These are phyloP conservation scores for Callipepla californica DNA, from an alignment of 2,113 vertebrate species.

Conservation along the genomic window DNA sequence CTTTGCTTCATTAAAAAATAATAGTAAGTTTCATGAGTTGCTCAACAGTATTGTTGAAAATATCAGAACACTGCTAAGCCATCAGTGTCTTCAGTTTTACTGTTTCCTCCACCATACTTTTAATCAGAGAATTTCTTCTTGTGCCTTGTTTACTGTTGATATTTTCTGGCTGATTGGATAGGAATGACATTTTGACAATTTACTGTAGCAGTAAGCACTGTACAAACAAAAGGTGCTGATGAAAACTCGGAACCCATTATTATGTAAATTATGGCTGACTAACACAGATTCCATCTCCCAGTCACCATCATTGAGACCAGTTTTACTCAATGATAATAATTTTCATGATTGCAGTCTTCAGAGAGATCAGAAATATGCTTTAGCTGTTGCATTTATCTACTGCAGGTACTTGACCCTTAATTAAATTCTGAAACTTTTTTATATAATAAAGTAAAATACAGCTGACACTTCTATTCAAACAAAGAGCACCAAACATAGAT, in stretches of 20 bases:
- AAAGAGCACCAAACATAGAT: slow-evolving; percentile 78
- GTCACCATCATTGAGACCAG: slow-evolving; percentile 85
- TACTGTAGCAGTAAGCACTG: slow-evolving; percentile 88
- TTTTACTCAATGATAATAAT: slow-evolving; percentile 91
- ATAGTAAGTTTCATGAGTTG: slow-evolving; percentile 47
- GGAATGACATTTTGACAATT: slow-evolving; percentile 95
- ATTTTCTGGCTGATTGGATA: slow-evolving; percentile 88
- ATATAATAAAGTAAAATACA: slow-evolving; percentile 90
- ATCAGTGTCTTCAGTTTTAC: slow-evolving; percentile 39
- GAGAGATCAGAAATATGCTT: slow-evolving; percentile 86
- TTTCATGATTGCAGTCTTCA: slow-evolving; percentile 94
- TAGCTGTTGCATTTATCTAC: slow-evolving; percentile 88
- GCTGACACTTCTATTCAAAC: slow-evolving; percentile 85
- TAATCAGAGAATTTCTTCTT: slow-evolving; percentile 86
- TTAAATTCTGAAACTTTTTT: slow-evolving; percentile 90
- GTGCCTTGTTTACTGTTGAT: slow-evolving; percentile 87
- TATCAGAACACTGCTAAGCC: slow-evolving; percentile 21
- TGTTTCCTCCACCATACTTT: slow-evolving; percentile 63
- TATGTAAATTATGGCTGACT: slow-evolving; percentile 93
- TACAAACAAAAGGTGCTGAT: slow-evolving; percentile 95
- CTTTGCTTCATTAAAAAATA: slow-evolving; percentile 73
- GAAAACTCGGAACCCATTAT: slow-evolving; percentile 92
- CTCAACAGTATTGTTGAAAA: slow-evolving; percentile 40
- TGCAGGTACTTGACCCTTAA: slow-evolving; percentile 89
- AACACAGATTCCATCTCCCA: slow-evolving; percentile 89